A percentile compares a stretch with the other conserved stretches of the same genome.
Evolutionary conservation across 2,888 invertebrate species (phyloP).

Genomic region (Caenorhabditis virilis): DNA sequence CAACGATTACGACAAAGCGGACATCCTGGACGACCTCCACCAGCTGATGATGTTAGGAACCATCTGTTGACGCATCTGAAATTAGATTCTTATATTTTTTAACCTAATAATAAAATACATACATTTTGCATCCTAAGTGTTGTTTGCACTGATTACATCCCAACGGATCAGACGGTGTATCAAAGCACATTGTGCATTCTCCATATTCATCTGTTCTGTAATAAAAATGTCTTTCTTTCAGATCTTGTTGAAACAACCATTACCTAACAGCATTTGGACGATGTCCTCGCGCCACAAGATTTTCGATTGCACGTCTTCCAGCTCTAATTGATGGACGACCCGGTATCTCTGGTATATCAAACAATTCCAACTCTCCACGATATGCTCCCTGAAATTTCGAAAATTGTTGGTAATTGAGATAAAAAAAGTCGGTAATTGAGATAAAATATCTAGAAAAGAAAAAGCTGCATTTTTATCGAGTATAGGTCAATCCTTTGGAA

Average conservation of each 20-base stretch:
- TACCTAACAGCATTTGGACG: no score
- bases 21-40: not conserved
- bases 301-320: not conserved
- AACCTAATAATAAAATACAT: not conserved
- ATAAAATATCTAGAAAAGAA: no score
- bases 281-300: no score
- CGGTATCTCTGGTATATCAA: no score
- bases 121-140: not conserved
- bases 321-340: no score
- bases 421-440: no score
- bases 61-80: slow-evolving; percentile 1
- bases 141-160: not conserved
- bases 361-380: not conserved
- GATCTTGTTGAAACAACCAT: no score
- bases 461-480: no score
- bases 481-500: no score
- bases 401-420: no score
- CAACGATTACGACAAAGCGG: slow-evolving; percentile 1
- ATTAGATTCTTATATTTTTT: not conserved
- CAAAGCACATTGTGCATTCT: slow-evolving; percentile 7
- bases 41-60: not conserved
- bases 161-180: slow-evolving; percentile 11
- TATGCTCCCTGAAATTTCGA: not conserved
- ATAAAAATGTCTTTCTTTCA: no score
- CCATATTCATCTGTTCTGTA: slow-evolving; percentile 3